Evolutionary conservation across 1,140 invertebrate species (phyloP), one percentile per base, ranked within the genome.

Genomic region (Solenopsis invicta): DNA sequence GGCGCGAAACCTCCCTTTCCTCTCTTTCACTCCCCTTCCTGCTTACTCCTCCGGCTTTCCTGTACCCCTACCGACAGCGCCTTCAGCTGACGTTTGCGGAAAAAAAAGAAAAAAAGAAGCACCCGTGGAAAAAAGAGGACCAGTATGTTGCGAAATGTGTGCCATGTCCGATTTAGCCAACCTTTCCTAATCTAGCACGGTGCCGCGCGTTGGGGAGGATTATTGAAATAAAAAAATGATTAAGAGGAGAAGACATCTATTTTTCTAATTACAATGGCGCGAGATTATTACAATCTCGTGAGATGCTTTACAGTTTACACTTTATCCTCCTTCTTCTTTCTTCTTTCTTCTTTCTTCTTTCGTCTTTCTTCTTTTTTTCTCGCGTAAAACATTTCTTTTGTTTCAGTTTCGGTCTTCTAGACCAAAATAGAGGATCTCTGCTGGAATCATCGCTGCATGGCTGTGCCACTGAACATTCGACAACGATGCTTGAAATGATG

Each of bases 61-160:
- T 24, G 24, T n/a, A 80, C 29, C 29, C 29, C 29, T 29, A 29
- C 61, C 87, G 74, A 74, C 61, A 89, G 74, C 66, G 69, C 24
- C 78, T 86, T 5, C 50, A 85, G 93, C 93, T 94, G 93, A 94
- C 93, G 92, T 92, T 78, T 21, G 93, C 95, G 89, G 93, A 94
- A 95, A 94, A 88, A 67, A 69, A 67, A 41, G n/a, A 9, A 48
- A 66, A 66, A 24, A 69, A 48, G 84, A 87, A 85, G 62, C 92
- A 90, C 81, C 41, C 41, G 41, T 41, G 41, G 8, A 41, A 41
- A 41, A 41, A 41, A 41, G 86, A 89, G 87, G 87, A 87, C 66
- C 84, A 89, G 90, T 91, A 90, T 90, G 45, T 80, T 81, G 34
- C 24, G 56, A 86, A 88, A 87, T 71, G 85, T 75, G 74, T 88